Conservation (phyloP, 2,113 vertebrate species). For the Axis porcinus region DNA sequence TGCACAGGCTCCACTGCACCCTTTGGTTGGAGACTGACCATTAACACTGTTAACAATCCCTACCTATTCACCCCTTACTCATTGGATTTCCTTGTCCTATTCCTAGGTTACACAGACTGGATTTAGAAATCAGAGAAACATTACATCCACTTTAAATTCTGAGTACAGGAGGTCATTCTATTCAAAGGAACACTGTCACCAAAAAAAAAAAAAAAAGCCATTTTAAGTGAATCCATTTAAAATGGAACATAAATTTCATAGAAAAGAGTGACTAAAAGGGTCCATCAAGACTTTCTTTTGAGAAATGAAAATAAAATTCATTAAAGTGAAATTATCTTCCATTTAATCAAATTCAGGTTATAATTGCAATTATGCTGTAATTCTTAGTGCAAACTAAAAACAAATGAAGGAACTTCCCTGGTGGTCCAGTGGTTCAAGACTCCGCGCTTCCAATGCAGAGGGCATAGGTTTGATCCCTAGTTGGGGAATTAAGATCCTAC, state of each 20-base stretch:
- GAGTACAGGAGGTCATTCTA: background rate
- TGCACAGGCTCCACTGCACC: no score
- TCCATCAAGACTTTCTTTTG: background rate
- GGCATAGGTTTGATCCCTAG: background rate
- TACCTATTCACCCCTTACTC: background rate
- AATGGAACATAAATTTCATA: background rate
- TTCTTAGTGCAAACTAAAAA: background rate
- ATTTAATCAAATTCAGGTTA: background rate
- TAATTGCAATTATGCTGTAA: background rate
- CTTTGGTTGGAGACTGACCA: background rate
- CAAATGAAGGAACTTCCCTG: background rate
- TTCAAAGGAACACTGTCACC: background rate
- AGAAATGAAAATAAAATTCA: constrained; percentile 8
- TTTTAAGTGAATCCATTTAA: background rate
- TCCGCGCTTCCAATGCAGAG: background rate
- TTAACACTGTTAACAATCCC: background rate
- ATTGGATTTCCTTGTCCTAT: background rate
- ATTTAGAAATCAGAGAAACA: background rate
- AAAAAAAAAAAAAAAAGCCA: background rate
- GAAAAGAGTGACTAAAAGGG: background rate
- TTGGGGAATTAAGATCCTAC: background rate
- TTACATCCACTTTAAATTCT: background rate
- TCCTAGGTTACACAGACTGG: background rate
- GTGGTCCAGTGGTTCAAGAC: background rate
- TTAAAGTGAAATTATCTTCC: background rate